Evolutionary conservation across 2,113 vertebrate species (phyloP), one percentile per base, ranked within the genome.

Genomic region (Gallinago jamesoni): DNA sequence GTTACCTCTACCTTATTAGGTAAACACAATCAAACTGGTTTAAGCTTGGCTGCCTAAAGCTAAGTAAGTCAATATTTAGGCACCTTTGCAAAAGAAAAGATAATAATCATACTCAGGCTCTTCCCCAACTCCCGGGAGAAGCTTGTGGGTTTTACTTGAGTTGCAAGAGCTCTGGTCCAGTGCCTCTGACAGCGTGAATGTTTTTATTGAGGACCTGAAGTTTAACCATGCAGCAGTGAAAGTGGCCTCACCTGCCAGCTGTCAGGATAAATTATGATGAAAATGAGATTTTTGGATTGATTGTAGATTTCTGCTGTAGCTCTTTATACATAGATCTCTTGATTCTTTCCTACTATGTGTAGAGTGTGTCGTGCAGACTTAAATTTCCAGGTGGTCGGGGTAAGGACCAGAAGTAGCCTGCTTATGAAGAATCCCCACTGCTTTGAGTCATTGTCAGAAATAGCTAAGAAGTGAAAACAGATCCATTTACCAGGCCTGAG

Each of bases 141-240:
- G 48, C 50, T 68, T 81, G 8, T 47, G 45, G 33, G 4, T 72
- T 94, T 78, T 69, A 33, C 10, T 55, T n/a, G 74, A 64, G 47
- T 53, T 1, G 6, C 10, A 31, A 57, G 72, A 89, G 39, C 43
- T 82, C 43, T 45, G 52, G 30, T 45, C 56, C 52, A 30, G 10
- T 28, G 8, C 25, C 16, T 84, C 47, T 84, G 47, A 19, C 41
- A 82, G 62, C 28, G 43, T 57, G 30, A 45, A 11, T 45, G 28
- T 41, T 64, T 43, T 77, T 50, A 23, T 1, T 60, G 28, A 57
- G 22, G 10, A 17, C 45, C 14, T 24, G 1, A 3, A 41, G 30
- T 75, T 87, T 35, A 60, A 45, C 0, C 0, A 10, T 3, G 2
- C 15, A 12, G 19, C 1, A 2, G 64, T 81, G 69, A 37, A 85